phyloP scores from a whole-genome alignment of 2,113 vertebrate genomes.

The Halichoerus grypus region DNA sequence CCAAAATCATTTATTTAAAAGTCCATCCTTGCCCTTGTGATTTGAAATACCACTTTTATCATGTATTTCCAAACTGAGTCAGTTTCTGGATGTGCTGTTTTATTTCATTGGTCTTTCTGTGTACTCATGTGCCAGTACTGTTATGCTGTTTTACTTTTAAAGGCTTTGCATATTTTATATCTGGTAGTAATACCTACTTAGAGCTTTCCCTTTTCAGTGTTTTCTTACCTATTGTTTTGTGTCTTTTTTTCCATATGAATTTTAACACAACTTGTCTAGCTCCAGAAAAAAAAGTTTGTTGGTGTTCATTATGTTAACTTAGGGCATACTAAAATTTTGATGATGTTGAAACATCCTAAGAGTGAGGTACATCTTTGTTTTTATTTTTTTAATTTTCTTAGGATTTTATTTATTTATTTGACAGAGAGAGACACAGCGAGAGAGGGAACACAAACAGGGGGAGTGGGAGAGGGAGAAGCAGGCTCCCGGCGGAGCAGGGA shows the following conservation, averaged over 20 bases:
- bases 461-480: neutral
- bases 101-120: neutral
- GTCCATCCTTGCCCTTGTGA: neutral
- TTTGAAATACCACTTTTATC: neutral
- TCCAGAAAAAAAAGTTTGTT: neutral
- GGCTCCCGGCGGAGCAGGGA: neutral
- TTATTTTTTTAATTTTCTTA: too few species aligned
- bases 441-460: too few species aligned
- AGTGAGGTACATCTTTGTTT: neutral
- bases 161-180: neutral
- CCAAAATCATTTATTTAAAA: neutral
- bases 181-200: neutral
- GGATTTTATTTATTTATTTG: too few species aligned
- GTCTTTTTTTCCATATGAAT: neutral
- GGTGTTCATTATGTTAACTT: neutral
- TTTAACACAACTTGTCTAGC: neutral
- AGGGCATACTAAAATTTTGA: neutral
- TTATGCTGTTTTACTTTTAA: neutral
- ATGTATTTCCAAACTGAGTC: neutral
- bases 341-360: neutral
- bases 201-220: neutral
- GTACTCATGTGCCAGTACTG: neutral
- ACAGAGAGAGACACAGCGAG: too few species aligned
- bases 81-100: neutral
- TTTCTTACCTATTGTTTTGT: constrained; percentile 1